These are phyloP conservation scores for Engraulis encrasicolus DNA, from an alignment of 2,113 vertebrate genomes.

Conservation along the genomic window DNA sequence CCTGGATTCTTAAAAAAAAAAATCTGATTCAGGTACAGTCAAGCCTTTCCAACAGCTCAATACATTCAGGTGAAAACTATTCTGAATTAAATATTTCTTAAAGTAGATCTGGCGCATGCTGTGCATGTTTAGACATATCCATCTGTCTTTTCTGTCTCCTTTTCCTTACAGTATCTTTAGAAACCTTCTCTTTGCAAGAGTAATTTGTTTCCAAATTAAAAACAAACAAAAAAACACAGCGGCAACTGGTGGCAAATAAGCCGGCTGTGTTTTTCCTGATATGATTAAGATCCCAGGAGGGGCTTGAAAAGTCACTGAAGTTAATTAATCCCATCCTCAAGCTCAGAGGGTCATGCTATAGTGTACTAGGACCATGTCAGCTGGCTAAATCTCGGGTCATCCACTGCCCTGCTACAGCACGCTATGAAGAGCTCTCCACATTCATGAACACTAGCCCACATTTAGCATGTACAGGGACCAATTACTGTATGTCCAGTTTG, in stretches of 20 bases:
- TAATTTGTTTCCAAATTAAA: neutral
- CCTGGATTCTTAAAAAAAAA: neutral
- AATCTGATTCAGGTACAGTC: neutral
- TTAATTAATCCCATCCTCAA: constrained; percentile 7
- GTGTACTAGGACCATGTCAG: neutral
- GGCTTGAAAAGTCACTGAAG: neutral
- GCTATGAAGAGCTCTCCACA: constrained; percentile 1
- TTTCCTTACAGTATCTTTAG: neutral
- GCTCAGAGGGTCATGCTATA: neutral
- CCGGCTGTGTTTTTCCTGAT: neutral
- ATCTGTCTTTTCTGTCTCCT: neutral
- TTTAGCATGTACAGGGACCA: constrained; percentile 33
- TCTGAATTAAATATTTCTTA: neutral
- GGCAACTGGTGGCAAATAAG: neutral
- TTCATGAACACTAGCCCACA: constrained; percentile 21
- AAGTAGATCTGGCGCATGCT: neutral
- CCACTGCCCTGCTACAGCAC: neutral
- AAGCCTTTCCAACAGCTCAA: neutral
- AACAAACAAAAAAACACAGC: neutral
- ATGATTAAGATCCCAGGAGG: neutral
- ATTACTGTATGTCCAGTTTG: constrained; percentile 24
- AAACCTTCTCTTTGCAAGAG: neutral
- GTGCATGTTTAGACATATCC: neutral
- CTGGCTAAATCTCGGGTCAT: neutral
- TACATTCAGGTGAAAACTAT: neutral